Evolutionary conservation across 1,140 invertebrate species (phyloP).

Genomic region (Penaeus japonicus): DNA sequence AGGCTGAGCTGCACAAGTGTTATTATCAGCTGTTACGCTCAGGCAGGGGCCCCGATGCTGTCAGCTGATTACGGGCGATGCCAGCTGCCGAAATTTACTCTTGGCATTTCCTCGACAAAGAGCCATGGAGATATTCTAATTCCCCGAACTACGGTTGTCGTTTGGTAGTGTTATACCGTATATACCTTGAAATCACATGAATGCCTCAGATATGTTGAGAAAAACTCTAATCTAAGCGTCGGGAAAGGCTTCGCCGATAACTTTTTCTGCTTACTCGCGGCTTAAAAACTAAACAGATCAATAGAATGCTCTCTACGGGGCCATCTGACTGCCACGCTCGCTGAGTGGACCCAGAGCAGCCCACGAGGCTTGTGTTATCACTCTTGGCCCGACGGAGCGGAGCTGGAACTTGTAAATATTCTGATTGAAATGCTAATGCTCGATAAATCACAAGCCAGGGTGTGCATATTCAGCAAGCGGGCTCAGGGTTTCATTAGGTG

Average conservation of each 20-base stretch:
- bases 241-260: conserved; percentile 8
- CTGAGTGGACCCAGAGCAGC: conserved; percentile 43
- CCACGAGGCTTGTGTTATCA: conserved; percentile 56
- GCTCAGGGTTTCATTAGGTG: conserved; percentile 18
- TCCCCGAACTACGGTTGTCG: not conserved
- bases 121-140: not conserved
- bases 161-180: not conserved
- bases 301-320: conserved; percentile 55
- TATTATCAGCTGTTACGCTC: conserved; percentile 58
- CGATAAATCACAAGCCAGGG: conserved; percentile 48
- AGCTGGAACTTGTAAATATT: conserved; percentile 52
- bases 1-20: conserved; percentile 51
- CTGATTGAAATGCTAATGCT: conserved; percentile 55
- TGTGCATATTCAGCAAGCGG: conserved; percentile 40
- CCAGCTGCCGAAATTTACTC: conserved; percentile 42
- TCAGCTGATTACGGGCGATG: conserved; percentile 53
- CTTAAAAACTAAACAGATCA: conserved; percentile 58
- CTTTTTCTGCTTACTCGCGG: conserved; percentile 51
- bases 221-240: not conserved
- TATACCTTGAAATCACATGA: too few relatives aligned
- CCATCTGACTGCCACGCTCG: conserved; percentile 39
- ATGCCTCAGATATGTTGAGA: too few relatives aligned
- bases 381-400: conserved; percentile 11
- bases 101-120: conserved; percentile 10
- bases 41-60: conserved; percentile 49